These are phyloP conservation scores for Pseudotriccus pelzelni DNA, from an alignment of 2,797 vertebrate genomes.

Conservation along the genomic window DNA sequence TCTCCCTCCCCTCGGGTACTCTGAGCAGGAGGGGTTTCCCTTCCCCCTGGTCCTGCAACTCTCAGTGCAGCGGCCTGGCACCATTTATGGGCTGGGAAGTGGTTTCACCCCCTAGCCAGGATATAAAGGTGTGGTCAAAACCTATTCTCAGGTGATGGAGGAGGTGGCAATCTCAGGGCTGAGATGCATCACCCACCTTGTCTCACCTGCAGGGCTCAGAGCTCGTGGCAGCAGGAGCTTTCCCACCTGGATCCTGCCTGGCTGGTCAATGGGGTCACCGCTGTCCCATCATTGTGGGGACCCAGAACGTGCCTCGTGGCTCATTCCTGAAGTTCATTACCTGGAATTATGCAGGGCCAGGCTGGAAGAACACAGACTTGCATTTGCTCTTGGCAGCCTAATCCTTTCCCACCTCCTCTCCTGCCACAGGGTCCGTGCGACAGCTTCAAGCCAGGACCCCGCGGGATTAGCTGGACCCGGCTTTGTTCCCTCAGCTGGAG, in stretches of 20 bases:
- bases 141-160: background rate
- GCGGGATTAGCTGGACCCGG: background rate
- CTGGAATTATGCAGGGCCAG: background rate
- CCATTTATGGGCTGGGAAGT: background rate
- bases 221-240: background rate
- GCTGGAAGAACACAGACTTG: background rate
- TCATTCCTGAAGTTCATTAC: background rate
- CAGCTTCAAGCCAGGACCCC: background rate
- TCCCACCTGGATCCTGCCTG: background rate
- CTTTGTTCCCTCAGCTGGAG: background rate
- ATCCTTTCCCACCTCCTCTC: background rate
- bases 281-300: fast-evolving
- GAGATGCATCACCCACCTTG: fast-evolving
- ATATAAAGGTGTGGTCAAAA: background rate
- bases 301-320: background rate
- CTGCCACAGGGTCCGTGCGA: background rate
- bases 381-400: background rate
- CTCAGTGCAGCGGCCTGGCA: background rate
- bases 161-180: fast-evolving
- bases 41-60: background rate
- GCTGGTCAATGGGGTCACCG: background rate
- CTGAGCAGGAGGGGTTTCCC: background rate
- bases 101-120: background rate
- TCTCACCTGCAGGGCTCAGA: background rate
- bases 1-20: background rate